These are phyloP conservation scores for Platichthys flesus DNA, from an alignment of 2,113 vertebrate species.

Conservation along the genomic window DNA sequence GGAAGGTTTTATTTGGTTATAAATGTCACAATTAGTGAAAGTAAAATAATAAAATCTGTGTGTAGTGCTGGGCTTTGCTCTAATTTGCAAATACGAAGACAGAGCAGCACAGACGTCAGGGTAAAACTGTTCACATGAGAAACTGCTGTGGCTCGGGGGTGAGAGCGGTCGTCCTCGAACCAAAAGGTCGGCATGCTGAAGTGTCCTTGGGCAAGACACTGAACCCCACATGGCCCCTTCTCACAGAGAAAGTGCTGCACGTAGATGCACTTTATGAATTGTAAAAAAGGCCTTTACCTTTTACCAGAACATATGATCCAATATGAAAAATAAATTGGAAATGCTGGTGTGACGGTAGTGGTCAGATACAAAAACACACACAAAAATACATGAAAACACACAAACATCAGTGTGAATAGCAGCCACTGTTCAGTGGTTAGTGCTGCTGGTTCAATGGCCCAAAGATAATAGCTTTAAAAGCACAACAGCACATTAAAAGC, in stretches of 20 bases:
- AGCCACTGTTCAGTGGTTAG: conserved; percentile 8
- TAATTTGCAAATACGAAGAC: neutral
- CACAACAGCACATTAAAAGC: conserved; percentile 7
- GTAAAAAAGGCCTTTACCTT: neutral
- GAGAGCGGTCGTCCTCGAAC: neutral
- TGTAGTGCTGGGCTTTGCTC: neutral
- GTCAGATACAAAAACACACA: neutral
- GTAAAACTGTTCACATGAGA: neutral
- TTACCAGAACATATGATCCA: neutral
- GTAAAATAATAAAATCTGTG: neutral
- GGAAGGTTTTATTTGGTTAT: neutral
- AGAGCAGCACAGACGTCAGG: neutral
- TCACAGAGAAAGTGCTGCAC: too few species aligned
- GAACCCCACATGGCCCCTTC: too few species aligned
- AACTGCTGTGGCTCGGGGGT: too few species aligned
- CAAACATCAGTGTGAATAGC: neutral
- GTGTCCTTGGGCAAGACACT: too few species aligned
- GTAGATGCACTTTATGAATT: too few species aligned
- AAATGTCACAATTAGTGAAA: neutral
- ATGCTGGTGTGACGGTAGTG: neutral
- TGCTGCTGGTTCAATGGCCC: conserved; percentile 28
- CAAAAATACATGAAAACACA: too few species aligned
- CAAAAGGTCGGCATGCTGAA: too few species aligned
- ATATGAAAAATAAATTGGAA: neutral
- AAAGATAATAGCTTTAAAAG: conserved; percentile 20